Evolutionary conservation across 2,888 invertebrate species (phyloP), one percentile per base, ranked within the genome.

Genomic region (Tridacna crocea): DNA sequence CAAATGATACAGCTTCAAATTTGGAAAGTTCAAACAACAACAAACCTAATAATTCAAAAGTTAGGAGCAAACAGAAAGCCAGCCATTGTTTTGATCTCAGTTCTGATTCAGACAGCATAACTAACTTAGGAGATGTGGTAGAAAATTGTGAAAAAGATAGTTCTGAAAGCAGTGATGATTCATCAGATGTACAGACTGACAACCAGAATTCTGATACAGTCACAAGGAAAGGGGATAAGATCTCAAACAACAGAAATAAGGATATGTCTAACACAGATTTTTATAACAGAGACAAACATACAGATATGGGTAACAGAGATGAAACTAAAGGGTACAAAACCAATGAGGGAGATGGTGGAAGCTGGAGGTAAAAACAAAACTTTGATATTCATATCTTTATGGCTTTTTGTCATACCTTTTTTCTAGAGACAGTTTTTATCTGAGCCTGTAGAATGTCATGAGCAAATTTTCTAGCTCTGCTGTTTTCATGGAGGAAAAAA

Each of bases 1-100:
- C 6, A 55, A 19, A 55, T 19, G 55, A 55, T 55, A 6, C 55
- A 55, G 19, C 6, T 10, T 19, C 19, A 55, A 55, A 55, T 36
- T 36, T 36, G 10, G 55, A 55, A 55, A 19, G 19, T 22, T 47
- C n/a, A 63, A 46, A 11, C 12, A 58, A n/a, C 11, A 46, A 22
- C n/a, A 60, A 36, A 3, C 24, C 24, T 22, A 22, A 70, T 61
- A 78, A 26, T 22, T 24, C 26, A 66, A 76, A 68, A 72, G 61
- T 46, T 22, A 70, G 22, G 13, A 2, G 3, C 10, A 70, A 47
- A 70, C 70, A 70, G 24, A 70, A 70, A 24, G 70, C 51, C 12
- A 70, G 51, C 51, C 70, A 51, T 22, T 70, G 51, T 51, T 70
- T 70, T 70, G 70, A 70, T 22, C 27, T 70, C 11, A 70, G 70